phyloP scores from a whole-genome alignment of 2,888 invertebrate species.

The Trichogramma dendrolimi region DNA sequence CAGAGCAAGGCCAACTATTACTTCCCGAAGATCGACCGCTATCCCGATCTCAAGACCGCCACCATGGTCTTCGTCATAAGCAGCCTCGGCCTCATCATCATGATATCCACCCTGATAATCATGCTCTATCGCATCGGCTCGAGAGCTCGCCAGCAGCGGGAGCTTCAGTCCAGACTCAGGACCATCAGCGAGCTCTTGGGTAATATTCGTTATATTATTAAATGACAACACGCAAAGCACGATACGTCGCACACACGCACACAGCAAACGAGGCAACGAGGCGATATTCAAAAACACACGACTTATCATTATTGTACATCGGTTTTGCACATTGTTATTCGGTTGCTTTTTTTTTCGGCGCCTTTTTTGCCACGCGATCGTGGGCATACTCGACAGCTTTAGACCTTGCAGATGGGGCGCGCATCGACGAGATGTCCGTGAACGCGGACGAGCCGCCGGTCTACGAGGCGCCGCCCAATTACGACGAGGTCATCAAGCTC shows the following conservation, averaged over 20 bases:
- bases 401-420: slow-evolving; percentile 51
- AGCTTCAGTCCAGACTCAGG: slow-evolving; percentile 64
- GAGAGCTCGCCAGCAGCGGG: slow-evolving; percentile 60
- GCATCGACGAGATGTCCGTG: slow-evolving; percentile 53
- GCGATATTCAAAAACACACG: too few species aligned
- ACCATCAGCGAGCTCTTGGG: slow-evolving; percentile 67
- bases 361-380: too few species aligned
- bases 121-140: slow-evolving; percentile 63
- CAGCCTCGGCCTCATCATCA: slow-evolving; percentile 60
- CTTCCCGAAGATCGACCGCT: slow-evolving; percentile 65
- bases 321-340: too few species aligned
- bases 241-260: too few species aligned
- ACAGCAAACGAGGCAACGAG: too few species aligned
- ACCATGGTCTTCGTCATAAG: slow-evolving; percentile 64
- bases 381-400: slow-evolving; percentile 38
- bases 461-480: slow-evolving; percentile 70
- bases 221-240: too few species aligned
- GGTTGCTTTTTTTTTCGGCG: too few species aligned
- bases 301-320: too few species aligned
- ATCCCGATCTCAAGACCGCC: slow-evolving; percentile 64
- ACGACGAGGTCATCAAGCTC: slow-evolving; percentile 64
- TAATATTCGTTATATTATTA: slow-evolving; percentile 36
- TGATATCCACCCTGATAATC: slow-evolving; percentile 62
- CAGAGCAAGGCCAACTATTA: slow-evolving; percentile 68
- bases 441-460: slow-evolving; percentile 65